Conservation (phyloP, 2,888 invertebrate genomes). For the Chrysomela aeneicollis region DNA sequence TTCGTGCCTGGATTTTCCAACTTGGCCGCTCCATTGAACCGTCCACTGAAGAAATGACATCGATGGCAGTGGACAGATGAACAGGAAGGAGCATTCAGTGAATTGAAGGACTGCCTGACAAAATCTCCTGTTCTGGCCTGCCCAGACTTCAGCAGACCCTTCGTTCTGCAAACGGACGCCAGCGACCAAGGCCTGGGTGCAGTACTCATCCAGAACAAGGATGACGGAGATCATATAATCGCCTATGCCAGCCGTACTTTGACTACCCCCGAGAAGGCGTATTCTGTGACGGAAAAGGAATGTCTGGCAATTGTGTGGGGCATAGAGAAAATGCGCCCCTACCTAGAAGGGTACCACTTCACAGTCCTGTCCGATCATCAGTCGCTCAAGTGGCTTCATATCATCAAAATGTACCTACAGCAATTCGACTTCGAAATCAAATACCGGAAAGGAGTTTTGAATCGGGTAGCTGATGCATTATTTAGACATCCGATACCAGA, state of each 20-base stretch:
- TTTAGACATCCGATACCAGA: too few relatives aligned
- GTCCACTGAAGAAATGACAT: conserved; percentile 8
- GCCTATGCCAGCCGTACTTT: conserved; percentile 36
- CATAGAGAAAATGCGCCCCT: conserved; percentile 39
- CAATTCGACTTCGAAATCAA: conserved; percentile 37
- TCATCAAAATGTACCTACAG: conserved; percentile 23
- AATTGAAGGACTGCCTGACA: conserved; percentile 1
- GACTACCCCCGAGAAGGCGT: conserved; percentile 29
- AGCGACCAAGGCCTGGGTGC: conserved; percentile 42
- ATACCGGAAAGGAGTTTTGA: conserved; percentile 37
- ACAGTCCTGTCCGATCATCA: conserved; percentile 45
- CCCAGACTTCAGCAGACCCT: conserved; percentile 36
- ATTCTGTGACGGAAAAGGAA: conserved; percentile 45
- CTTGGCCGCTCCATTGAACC: conserved; percentile 12
- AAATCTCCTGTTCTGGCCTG: conserved; percentile 28
- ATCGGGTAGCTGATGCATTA: too few relatives aligned
- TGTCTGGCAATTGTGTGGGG: conserved; percentile 46
- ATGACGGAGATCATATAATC: conserved; percentile 35
- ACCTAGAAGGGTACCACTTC: conserved; percentile 39
- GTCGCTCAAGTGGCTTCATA: conserved; percentile 38
- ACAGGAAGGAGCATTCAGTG: conserved; percentile 13
- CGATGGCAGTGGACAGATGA: conserved; percentile 10
- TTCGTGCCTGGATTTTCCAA: conserved; percentile 25
- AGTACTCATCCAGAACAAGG: conserved; percentile 35
- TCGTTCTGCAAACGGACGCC: conserved; percentile 41